These are phyloP conservation scores for Dolomedes plantarius DNA, from an alignment of 2,888 invertebrate species.

Conservation along the genomic window DNA sequence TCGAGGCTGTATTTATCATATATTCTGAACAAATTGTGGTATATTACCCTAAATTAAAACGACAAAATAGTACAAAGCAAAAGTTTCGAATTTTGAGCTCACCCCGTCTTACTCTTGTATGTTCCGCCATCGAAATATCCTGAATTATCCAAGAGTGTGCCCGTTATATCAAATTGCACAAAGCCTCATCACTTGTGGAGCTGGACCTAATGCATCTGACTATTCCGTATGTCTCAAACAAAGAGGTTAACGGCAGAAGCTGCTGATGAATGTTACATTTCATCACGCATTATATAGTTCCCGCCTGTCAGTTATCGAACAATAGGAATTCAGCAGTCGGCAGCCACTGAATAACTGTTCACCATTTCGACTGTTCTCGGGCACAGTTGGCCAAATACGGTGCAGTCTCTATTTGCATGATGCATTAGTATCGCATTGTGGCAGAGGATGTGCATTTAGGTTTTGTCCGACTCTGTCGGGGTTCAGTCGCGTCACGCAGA, in stretches of 20 bases:
- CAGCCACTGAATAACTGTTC: background rate
- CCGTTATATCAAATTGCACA: too few species aligned
- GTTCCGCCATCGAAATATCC: too few species aligned
- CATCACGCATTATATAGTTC: background rate
- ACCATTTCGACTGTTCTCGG: background rate
- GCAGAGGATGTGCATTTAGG: background rate
- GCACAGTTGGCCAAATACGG: background rate
- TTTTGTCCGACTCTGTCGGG: background rate
- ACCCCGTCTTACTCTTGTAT: too few species aligned
- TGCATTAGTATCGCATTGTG: background rate
- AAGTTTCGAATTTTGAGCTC: too few species aligned
- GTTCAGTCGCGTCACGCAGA: too few species aligned
- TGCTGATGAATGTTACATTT: background rate
- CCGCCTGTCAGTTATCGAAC: constrained; percentile 4
- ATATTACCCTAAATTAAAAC: too few species aligned
- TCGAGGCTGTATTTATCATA: too few species aligned
- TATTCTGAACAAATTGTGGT: too few species aligned
- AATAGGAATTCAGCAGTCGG: background rate
- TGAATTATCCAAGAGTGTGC: too few species aligned
- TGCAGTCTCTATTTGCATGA: background rate
- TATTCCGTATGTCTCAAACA: background rate
- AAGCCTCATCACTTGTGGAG: background rate
- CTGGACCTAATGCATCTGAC: background rate
- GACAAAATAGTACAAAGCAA: too few species aligned
- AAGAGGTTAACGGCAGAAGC: background rate